Evolutionary conservation across 2,797 vertebrate genomes (phyloP), one percentile per base, ranked within the genome.

Genomic region (Peromyscus nudipes): DNA sequence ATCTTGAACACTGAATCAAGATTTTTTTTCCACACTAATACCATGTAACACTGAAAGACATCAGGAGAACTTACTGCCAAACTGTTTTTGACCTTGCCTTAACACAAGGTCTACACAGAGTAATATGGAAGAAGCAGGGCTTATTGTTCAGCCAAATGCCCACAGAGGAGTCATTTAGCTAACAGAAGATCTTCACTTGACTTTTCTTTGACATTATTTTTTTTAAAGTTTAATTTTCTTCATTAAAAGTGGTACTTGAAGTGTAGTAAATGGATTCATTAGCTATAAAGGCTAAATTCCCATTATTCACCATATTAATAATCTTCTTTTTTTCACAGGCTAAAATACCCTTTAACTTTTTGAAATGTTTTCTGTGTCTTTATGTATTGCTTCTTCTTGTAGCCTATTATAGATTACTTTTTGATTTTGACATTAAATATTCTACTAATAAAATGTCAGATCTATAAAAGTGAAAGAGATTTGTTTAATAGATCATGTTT

Each of bases 171-270:
- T 85, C 17, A 77, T 87, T 97, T 95, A 85, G 89, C 92, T 49
- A 80, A 40, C 37, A 95, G 57, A 90, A 60, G 10, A 60, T 67
- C 62, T 91, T n/a, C 94, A 81, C 79, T 86, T 87, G 40, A 62
- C 60, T 93, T 83, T 88, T 75, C 19, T 85, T 93, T 93, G 67
- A 89, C 31, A 62, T 77, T 52, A 85, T 81, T 91, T 94, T 96
- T 75, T 75, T 25, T 5, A 37, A 86, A 93, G 21, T 83, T 80
- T 87, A 69, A 79, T 82, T 94, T 73, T 87, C 73, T 90, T 95
- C 19, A 87, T 87, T 83, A 40, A 96, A 89, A 89, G 57, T 49
- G 64, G 82, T 89, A 93, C 9, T 25, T 91, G 17, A 67, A 21
- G 27, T 8, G 27, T 82, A 34, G 4, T 83, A 93, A 96, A 76